A percentile compares a stretch with the other conserved stretches of the same genome.
Conservation (phyloP, 1,140 invertebrate genomes). For the Temnothorax nylanderi region DNA sequence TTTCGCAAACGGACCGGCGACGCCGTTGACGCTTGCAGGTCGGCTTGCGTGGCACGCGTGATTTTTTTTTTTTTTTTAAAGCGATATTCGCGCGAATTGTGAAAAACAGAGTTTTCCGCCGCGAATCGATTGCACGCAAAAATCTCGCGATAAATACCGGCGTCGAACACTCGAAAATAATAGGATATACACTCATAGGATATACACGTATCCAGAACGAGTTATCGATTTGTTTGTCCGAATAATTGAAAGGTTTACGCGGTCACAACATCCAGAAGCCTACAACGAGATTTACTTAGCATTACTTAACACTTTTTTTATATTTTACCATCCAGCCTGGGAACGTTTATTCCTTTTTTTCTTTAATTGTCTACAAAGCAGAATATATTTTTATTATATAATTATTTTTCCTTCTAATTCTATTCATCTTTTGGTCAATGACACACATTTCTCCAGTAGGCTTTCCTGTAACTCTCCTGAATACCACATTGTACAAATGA, state of each 20-base stretch:
- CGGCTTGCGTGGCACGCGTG: background rate
- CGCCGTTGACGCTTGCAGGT: constrained; percentile 19
- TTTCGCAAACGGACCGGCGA: constrained; percentile 20
- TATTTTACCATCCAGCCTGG: background rate
- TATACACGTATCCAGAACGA: background rate
- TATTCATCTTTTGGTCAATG: background rate
- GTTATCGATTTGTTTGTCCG: constrained; percentile 18
- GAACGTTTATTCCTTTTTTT: background rate
- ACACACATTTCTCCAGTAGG: background rate
- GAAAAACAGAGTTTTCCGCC: constrained; percentile 37
- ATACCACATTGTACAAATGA: background rate
- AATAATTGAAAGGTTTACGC: constrained; percentile 20
- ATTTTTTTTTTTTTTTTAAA: constrained; percentile 27
- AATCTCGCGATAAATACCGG: constrained; percentile 44
- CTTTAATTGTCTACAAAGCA: background rate
- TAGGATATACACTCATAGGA: background rate
- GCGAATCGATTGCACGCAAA: constrained; percentile 24
- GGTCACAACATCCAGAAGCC: background rate
- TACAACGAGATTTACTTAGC: background rate
- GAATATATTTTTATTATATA: background rate
- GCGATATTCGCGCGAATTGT: constrained; percentile 17
- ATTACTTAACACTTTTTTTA: background rate
- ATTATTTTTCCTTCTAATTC: background rate
- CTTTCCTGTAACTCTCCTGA: background rate
- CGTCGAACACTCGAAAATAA: constrained; percentile 34